Percentiles rank a stretch among this genome's conserved stretches.
phyloP scores from a whole-genome alignment of 2,888 invertebrate genomes.

The Synergus japonicus region DNA sequence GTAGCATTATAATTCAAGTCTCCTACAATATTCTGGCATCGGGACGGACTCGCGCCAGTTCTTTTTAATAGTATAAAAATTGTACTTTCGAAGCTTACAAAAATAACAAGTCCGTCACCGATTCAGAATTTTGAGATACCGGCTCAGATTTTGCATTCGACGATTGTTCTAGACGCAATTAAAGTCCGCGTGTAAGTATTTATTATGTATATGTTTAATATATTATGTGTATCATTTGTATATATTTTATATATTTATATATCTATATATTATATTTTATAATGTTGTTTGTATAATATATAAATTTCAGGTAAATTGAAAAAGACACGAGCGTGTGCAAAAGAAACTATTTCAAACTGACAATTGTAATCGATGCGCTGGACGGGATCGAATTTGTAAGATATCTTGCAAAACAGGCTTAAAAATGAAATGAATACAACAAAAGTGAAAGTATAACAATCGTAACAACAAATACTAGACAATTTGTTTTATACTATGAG shows the following conservation, averaged over 20 bases:
- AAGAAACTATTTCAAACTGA: not conserved
- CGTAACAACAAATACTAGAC: not conserved
- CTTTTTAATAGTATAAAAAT: conserved; percentile 30
- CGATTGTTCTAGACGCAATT: conserved; percentile 4
- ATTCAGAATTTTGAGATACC: conserved; percentile 25
- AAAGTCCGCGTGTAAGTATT: not conserved
- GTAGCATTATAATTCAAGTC: conserved; percentile 20
- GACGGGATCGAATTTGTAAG: conserved; percentile 25
- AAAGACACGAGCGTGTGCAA: conserved; percentile 1
- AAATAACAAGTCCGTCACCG: not conserved
- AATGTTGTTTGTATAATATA: conserved; percentile 30
- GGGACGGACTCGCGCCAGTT: conserved; percentile 5
- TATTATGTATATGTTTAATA: conserved; percentile 7
- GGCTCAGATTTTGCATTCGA: not conserved
- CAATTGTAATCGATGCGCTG: conserved; percentile 7
- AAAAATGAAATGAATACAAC: not conserved
- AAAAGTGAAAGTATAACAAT: not conserved
- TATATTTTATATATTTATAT: conserved; percentile 30
- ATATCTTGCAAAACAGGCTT: not conserved
- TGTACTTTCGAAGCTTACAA: conserved; percentile 31
- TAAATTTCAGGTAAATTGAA: conserved; percentile 44
- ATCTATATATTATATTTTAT: conserved; percentile 47
- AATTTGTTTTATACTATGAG: not conserved
- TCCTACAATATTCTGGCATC: conserved; percentile 9
- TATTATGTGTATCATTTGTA: conserved; percentile 40